Base-by-base conservation (phyloP, 92 coral and sea anemone genomes). In the Siderastrea siderea region DNA sequence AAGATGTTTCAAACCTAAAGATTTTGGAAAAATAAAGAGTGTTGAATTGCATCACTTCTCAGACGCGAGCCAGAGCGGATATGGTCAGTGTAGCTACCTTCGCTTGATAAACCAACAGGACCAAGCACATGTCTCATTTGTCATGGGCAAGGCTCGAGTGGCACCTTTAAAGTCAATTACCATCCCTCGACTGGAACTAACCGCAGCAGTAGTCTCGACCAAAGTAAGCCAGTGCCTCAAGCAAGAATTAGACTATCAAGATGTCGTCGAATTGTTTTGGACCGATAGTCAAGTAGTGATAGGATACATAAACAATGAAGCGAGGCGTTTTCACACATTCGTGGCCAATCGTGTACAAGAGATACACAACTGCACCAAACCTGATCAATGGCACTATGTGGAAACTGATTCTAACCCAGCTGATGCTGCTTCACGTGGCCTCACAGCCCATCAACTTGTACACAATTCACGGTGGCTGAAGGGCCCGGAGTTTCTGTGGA, bases 261-360 rank as follows among this genome's bases (percentile, higher is more conserved):
- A 54, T 54, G 44, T 52, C 71, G n/a, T 76, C 19, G 90, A 90
- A 71, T 60, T 78, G 3, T 90, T 84, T 47, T 90, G 90, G 93
- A 90, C 93, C 12, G 90, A 90, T 70, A 90, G 93, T 45, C 77
- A 72, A 80, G 93, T 90, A 4, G 93, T 84, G 55, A 26, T 76
- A 14, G 90, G 82, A 38, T 83, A 89, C 60, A 89, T 89, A 1
- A 71, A 90, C 70, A 90, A 85, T 62, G 86, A 80, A 6, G 16
- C 81, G 43, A 91, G 51, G 72, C 91, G 88, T 14, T 91, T 91
- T 75, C 94, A 91, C 19, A 84, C 84, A 73, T 87, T 67, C 53
- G 91, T 91, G 62, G 91, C 91, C 7, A 91, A 91, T 58, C 88
- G 91, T 74, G 81, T 91, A 60, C 94, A 91, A 59, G 91, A 82